A percentile compares a stretch with the other conserved stretches of the same genome.
phyloP scores from a whole-genome alignment of 2,888 invertebrate genomes.

The Napeogenes inachia region DNA sequence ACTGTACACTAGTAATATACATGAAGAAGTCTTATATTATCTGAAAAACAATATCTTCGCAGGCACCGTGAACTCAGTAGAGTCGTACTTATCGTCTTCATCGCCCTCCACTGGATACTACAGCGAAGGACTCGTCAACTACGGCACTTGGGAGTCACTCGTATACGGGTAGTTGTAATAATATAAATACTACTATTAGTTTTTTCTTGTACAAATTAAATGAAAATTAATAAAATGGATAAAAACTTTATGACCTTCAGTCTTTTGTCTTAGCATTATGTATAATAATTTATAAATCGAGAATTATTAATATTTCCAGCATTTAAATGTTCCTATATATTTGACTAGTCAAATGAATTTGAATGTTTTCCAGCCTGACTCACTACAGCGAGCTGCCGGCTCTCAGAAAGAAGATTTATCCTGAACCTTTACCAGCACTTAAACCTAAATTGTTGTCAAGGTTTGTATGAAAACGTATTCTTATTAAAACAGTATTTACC shows the following conservation, averaged over 20 bases:
- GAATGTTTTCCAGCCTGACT: constrained; percentile 66
- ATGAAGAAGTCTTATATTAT: too few relatives aligned
- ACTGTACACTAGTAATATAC: too few relatives aligned
- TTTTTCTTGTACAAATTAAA: too few relatives aligned
- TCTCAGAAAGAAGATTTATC: constrained; percentile 82
- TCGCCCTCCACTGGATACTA: constrained; percentile 40
- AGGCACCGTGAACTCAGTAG: constrained; percentile 87
- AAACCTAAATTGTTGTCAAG: constrained; percentile 78
- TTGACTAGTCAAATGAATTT: background rate
- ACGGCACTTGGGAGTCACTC: constrained; percentile 93
- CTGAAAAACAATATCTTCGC: constrained; percentile 9
- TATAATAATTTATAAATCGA: too few relatives aligned
- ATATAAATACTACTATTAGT: background rate
- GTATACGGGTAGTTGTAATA: constrained; percentile 79
- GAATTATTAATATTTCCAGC: too few relatives aligned
- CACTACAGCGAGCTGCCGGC: constrained; percentile 79
- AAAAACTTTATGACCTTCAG: too few relatives aligned
- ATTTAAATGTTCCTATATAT: background rate
- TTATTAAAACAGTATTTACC: background rate
- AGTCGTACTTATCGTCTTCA: constrained; percentile 78
- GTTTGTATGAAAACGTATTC: constrained; percentile 47
- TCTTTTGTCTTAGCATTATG: too few relatives aligned
- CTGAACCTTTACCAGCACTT: constrained; percentile 79
- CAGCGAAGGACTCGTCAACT: constrained; percentile 78
- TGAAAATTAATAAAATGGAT: too few relatives aligned